These are phyloP conservation scores for Acestrorhynchus altus DNA, from an alignment of 2,797 vertebrate species.

Conservation along the genomic window DNA sequence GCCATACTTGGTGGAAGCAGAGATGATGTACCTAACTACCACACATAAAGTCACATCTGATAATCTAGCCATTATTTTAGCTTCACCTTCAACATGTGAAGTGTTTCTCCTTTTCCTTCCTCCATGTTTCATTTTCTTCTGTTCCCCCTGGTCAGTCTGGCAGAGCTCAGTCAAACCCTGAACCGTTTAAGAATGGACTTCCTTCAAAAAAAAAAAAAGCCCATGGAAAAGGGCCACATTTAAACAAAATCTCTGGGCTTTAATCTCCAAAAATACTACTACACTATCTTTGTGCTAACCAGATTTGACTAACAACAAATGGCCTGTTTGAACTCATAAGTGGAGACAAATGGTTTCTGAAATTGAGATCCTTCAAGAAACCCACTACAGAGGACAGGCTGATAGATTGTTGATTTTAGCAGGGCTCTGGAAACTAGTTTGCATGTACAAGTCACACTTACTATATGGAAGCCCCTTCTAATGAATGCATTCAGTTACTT, in stretches of 20 bases:
- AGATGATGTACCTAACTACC: neutral
- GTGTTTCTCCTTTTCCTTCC: neutral
- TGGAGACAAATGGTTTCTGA: slow-evolving; percentile 66
- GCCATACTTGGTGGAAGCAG: neutral
- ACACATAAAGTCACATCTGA: no score
- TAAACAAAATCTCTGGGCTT: slow-evolving; percentile 56
- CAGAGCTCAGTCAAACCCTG: slow-evolving; percentile 22
- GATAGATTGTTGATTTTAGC: slow-evolving; percentile 24
- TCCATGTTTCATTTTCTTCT: neutral
- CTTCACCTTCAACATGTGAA: neutral
- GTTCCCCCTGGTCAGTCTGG: neutral
- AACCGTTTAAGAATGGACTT: slow-evolving; percentile 38
- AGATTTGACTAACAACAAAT: slow-evolving; percentile 61
- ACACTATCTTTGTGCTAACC: slow-evolving; percentile 63
- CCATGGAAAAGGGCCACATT: slow-evolving; percentile 32
- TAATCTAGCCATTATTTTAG: neutral
- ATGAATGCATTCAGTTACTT: no score
- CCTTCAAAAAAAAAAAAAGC: slow-evolving; percentile 30
- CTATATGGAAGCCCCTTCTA: no score
- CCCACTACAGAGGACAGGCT: slow-evolving; percentile 47
- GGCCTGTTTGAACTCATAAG: slow-evolving; percentile 65
- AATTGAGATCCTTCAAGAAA: slow-evolving; percentile 61
- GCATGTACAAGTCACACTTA: slow-evolving; percentile 10
- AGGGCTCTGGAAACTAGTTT: slow-evolving; percentile 15
- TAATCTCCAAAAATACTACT: slow-evolving; percentile 59